phyloP scores from a whole-genome alignment of 2,797 vertebrate genomes.

The Amblyraja radiata region DNA sequence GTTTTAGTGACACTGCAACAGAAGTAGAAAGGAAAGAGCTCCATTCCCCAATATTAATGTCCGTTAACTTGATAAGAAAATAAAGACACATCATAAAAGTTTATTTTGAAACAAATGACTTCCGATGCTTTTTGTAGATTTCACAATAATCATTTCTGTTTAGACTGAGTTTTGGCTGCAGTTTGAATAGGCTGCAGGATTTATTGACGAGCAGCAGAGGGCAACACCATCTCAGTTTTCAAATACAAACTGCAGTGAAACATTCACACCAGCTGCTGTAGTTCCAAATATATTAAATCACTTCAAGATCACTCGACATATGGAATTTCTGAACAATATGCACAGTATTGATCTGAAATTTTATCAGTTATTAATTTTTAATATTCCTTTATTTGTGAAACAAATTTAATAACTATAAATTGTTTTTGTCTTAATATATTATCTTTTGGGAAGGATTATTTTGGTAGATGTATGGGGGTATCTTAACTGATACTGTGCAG shows the following conservation, averaged over 20 bases:
- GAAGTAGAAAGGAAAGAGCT: background rate
- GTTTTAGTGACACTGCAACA: background rate
- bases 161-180: background rate
- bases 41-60: background rate
- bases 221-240: constrained; percentile 11
- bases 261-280: background rate
- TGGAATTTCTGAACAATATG: background rate
- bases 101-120: background rate
- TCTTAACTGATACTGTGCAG: background rate
- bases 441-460: background rate
- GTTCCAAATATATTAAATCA: background rate
- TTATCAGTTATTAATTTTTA: background rate
- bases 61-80: background rate
- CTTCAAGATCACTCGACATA: background rate
- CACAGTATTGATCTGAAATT: background rate
- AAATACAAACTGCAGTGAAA: background rate
- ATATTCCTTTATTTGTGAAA: background rate
- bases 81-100: background rate
- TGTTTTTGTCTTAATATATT: background rate
- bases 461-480: background rate
- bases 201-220: background rate
- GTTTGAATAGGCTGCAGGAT: background rate
- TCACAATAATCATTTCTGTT: background rate
- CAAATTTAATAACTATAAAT: background rate
- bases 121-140: background rate